These are phyloP conservation scores for Sarcophaga carnaria DNA, from an alignment of 2,888 invertebrate species.

Conservation along the genomic window DNA sequence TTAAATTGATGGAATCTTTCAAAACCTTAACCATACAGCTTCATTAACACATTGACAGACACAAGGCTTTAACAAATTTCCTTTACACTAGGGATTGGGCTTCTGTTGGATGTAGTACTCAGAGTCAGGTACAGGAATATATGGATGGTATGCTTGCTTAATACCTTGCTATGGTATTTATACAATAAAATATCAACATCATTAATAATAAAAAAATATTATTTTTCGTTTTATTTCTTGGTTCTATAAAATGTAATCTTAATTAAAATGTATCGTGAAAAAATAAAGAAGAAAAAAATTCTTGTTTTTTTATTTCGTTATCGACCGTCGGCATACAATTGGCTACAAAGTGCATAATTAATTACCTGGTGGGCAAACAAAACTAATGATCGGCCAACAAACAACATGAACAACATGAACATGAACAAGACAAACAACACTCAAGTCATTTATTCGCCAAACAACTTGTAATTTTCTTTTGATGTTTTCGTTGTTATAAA, in stretches of 20 bases:
- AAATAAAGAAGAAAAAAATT: slow-evolving; percentile 10
- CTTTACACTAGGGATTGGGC: neutral
- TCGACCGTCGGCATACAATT: slow-evolving; percentile 67
- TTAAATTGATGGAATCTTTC: neutral
- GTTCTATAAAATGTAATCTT: slow-evolving; percentile 70
- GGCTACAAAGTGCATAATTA: slow-evolving; percentile 75
- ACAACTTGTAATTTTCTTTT: slow-evolving; percentile 63
- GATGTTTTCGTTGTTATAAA: slow-evolving; percentile 36
- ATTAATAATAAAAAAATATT: slow-evolving; percentile 50
- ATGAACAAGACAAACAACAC: slow-evolving; percentile 60
- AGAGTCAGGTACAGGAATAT: too few relatives aligned
- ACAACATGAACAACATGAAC: too few relatives aligned
- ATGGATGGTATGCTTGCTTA: too few relatives aligned
- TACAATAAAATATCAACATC: slow-evolving; percentile 45
- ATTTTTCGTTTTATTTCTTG: neutral
- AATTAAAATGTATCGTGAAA: slow-evolving; percentile 77
- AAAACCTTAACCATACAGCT: slow-evolving; percentile 12
- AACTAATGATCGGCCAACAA: slow-evolving; percentile 67
- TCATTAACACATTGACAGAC: slow-evolving; percentile 30
- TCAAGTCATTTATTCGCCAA: slow-evolving; percentile 38
- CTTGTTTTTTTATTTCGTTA: slow-evolving; percentile 42
- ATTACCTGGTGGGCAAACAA: slow-evolving; percentile 73
- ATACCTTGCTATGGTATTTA: too few relatives aligned
- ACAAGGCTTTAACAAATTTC: neutral
- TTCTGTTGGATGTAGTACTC: too few relatives aligned